Evolutionary conservation across 2,797 vertebrate species (phyloP).

Genomic region (Takifugu rubripes): DNA sequence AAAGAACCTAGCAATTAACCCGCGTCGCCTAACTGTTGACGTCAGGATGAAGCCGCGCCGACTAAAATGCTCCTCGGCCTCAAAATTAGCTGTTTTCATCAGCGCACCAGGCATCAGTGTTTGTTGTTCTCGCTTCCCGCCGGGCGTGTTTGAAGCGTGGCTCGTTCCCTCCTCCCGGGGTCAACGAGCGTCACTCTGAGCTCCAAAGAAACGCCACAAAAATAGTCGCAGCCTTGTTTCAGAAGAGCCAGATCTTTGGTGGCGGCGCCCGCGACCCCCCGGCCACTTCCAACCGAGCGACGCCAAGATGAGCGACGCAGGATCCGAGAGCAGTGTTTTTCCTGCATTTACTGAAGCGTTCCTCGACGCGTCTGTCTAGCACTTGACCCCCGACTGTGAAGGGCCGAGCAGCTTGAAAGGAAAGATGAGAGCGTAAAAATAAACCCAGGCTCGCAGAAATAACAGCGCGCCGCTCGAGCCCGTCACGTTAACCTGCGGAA

Average conservation of each 20-base stretch:
- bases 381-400: conserved; percentile 25
- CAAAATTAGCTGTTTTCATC: conserved; percentile 47
- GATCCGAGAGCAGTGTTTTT: conserved; percentile 15
- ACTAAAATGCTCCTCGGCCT: conserved; percentile 48
- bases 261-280: conserved; percentile 6
- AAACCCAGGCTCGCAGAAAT: conserved; percentile 27
- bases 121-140: conserved; percentile 1
- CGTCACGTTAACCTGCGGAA: conserved; percentile 13
- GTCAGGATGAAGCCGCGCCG: conserved; percentile 18
- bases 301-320: conserved; percentile 12
- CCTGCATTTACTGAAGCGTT: conserved; percentile 26
- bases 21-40: conserved; percentile 50
- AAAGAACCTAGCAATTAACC: conserved; percentile 73
- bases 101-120: conserved; percentile 10
- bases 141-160: background rate
- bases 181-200: conserved; percentile 10
- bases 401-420: conserved; percentile 11
- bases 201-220: background rate
- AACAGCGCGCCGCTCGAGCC: conserved; percentile 26
- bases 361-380: conserved; percentile 17
- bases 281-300: conserved; percentile 3
- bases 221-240: background rate
- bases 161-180: too few species aligned
- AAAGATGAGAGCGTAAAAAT: conserved; percentile 39
- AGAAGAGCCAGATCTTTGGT: background rate